Conservation (phyloP, 2,113 vertebrate genomes). For the Phalacrocorax pelagicus region DNA sequence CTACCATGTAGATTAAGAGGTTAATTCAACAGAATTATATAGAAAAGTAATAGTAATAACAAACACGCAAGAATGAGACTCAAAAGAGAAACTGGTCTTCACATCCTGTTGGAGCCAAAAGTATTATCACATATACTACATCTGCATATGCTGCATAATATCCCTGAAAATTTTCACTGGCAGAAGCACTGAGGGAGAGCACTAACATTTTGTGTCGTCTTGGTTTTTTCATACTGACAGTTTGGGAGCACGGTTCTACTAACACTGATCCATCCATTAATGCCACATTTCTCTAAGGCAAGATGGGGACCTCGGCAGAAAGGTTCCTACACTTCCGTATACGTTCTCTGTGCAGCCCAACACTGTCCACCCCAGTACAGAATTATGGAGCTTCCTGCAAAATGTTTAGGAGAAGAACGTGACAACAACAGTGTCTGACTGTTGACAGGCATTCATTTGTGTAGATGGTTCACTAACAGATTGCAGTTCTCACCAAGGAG, state of each 20-base stretch:
- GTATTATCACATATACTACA: not conserved
- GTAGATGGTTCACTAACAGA: not conserved
- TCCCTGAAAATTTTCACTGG: not conserved
- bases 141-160: not conserved
- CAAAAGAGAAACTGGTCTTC: not conserved
- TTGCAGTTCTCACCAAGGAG: conserved; percentile 12
- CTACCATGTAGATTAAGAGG: not conserved
- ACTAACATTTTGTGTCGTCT: not conserved
- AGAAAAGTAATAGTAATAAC: not conserved
- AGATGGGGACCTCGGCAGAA: not conserved
- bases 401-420: not conserved
- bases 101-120: not conserved
- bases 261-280: not conserved
- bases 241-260: not conserved
- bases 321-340: not conserved
- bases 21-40: not conserved
- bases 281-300: not conserved
- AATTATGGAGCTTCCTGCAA: not conserved
- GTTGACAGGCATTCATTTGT: conserved; percentile 23
- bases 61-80: not conserved
- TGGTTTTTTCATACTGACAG: not conserved
- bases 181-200: not conserved
- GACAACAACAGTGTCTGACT: not conserved
- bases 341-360: not conserved
- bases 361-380: not conserved